These are phyloP conservation scores for Cynoglossus semilaevis DNA, from an alignment of 2,113 vertebrate species.

Conservation along the genomic window DNA sequence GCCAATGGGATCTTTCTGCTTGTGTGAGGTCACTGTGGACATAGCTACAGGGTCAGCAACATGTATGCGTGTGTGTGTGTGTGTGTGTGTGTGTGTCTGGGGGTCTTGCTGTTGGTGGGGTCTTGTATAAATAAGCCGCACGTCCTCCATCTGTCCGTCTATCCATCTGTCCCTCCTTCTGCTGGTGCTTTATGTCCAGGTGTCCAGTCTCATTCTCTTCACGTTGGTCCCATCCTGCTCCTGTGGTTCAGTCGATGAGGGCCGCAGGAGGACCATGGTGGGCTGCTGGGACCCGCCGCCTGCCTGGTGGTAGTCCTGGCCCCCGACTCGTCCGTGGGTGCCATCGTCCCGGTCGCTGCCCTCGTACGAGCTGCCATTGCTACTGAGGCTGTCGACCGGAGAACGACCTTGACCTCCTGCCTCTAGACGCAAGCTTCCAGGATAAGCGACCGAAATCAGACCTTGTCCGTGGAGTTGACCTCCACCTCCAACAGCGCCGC, in stretches of 20 bases:
- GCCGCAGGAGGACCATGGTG: slow-evolving; percentile 83
- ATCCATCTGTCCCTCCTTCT: slow-evolving; percentile 15
- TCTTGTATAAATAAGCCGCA: slow-evolving; percentile 59
- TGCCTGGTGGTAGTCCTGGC: slow-evolving; percentile 77
- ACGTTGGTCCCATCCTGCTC: slow-evolving; percentile 85
- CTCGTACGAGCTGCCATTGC: slow-evolving; percentile 90
- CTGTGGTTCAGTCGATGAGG: slow-evolving; percentile 74
- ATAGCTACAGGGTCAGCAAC: slow-evolving; percentile 8
- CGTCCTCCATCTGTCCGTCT: slow-evolving; percentile 47
- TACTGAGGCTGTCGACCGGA: slow-evolving; percentile 91
- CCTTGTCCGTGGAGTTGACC: slow-evolving; percentile 63
- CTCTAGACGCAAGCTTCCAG: slow-evolving; percentile 80
- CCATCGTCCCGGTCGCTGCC: slow-evolving; percentile 89
- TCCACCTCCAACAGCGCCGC: background rate
- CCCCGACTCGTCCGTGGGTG: slow-evolving; percentile 55
- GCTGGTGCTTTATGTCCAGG: slow-evolving; percentile 84
- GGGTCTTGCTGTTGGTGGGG: slow-evolving; percentile 36
- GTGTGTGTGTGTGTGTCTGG: slow-evolving; percentile 26
- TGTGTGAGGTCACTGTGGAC: too few species aligned
- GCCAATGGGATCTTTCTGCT: too few species aligned
- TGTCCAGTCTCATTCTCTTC: slow-evolving; percentile 91
- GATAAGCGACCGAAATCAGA: slow-evolving; percentile 71
- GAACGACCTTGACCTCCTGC: slow-evolving; percentile 79
- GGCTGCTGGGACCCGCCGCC: slow-evolving; percentile 57
- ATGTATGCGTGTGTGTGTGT: slow-evolving; percentile 35